Conservation (phyloP, 2,113 vertebrate genomes). For the Siniperca knerii region DNA sequence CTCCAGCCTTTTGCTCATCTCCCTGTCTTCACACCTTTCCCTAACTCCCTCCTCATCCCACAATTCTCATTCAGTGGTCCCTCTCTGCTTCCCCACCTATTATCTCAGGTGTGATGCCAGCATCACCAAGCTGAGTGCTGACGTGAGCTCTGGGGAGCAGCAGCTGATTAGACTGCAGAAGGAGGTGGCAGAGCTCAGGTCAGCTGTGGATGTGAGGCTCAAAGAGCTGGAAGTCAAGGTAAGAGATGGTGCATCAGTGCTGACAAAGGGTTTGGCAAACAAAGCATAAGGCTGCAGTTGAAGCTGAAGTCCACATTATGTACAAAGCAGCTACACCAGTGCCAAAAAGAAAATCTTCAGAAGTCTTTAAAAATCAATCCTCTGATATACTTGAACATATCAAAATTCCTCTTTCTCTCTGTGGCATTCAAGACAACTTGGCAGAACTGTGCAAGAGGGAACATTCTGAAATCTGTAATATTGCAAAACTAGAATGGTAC, state of each 20-base stretch:
- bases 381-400: not conserved
- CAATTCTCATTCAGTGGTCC: constrained; percentile 7
- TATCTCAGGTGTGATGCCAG: constrained; percentile 88
- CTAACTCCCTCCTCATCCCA: not conserved
- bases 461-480: not conserved
- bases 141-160: constrained; percentile 73
- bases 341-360: not conserved
- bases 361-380: not conserved
- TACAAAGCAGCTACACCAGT: not conserved
- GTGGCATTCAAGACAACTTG: not conserved
- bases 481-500: not conserved
- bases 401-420: not conserved
- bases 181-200: constrained; percentile 77
- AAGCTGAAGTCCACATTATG: not conserved
- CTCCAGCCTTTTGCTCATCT: constrained; percentile 2
- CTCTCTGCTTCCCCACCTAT: constrained; percentile 30
- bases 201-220: constrained; percentile 73
- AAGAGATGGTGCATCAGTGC: constrained; percentile 35
- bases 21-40: constrained; percentile 23
- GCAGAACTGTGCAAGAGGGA: not conserved
- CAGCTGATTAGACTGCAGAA: constrained; percentile 80
- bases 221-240: constrained; percentile 87
- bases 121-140: constrained; percentile 85
- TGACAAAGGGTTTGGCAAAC: not conserved
- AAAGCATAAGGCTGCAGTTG: not conserved